Evolutionary conservation across 2,888 invertebrate species (phyloP).

Genomic region (Ptychoptera contaminata): DNA sequence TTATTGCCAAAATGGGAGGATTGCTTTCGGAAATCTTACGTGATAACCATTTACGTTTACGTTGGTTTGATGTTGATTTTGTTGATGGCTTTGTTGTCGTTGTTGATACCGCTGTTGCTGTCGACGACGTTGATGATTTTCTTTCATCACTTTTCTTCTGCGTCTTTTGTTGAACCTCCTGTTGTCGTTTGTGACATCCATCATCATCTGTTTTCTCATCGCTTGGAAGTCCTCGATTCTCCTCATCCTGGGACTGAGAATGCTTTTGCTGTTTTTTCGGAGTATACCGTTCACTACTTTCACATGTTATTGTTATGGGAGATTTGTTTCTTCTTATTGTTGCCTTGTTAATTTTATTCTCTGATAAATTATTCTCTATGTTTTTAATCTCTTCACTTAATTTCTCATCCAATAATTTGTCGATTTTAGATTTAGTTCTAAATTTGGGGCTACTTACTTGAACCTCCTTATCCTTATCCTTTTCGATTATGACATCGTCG

Average conservation of each 20-base stretch:
- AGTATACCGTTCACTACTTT: too few species aligned
- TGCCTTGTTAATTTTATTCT: background rate
- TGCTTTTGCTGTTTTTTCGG: too few species aligned
- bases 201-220: background rate
- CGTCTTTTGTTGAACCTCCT: conserved; percentile 14
- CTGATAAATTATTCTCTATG: too few species aligned
- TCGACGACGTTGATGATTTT: conserved; percentile 6
- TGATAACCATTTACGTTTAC: conserved; percentile 27
- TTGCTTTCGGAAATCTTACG: conserved; percentile 34
- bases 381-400: background rate
- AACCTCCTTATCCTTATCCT: background rate
- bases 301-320: too few species aligned
- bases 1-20: conserved; percentile 51
- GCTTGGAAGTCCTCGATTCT: background rate
- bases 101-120: background rate
- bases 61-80: conserved; percentile 2
- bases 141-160: conserved; percentile 10
- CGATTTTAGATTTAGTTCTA: background rate
- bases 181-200: conserved; percentile 11
- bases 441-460: background rate
- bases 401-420: background rate
- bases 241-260: background rate
- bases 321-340: background rate
- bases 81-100: conserved; percentile 30
- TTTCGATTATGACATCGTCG: background rate